Base-by-base conservation (phyloP, 2,888 invertebrate genomes). In the Acleris holmiana region DNA sequence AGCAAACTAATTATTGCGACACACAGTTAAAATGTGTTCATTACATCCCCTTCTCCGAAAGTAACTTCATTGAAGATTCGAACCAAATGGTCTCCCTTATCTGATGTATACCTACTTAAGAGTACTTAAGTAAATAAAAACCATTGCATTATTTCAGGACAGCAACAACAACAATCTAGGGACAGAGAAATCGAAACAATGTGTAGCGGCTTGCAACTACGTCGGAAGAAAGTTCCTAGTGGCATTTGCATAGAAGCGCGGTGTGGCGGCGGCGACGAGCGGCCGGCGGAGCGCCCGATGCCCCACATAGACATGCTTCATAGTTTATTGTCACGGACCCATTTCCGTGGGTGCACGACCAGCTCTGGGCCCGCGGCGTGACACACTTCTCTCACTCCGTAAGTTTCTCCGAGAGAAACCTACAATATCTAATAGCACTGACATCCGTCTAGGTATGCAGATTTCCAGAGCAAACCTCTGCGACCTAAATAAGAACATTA, bases 321-420 rank as follows among this genome's bases (percentile, higher is more conserved):
- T 86, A 82, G 86, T 90, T 89, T 89, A 90, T 84, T 88, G 87
- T 88, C 80, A 79, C 81, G 83, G 79, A 86, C 90, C 91, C 84
- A 91, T 91, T 88, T 90, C 88, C 85, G 84, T 86, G 85, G 86
- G 86, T 86, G 88, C 89, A 84, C 85, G 84, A 85, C 75, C 76
- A 76, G 71, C 75, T 78, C 79, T 78, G 71, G 78, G 80, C 80
- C 82, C 74, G 81, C 78, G 78, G 78, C 79, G 77, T 82, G 90
- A 84, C 88, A 88, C 83, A 89, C 87, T 90, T 89, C 80, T 83
- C 83, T 85, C 81, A 83, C 84, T 87, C 86, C 82, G 84, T 89
- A 89, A 89, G 91, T 91, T 92, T 91, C 91, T 85, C 89, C 88
- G 77, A 84, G 90, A 91, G 91, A 92, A 91, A 91, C 85, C 84